Base-by-base conservation (phyloP, 53 echinoderm and acorn worm species). In the Crossaster papposus region DNA sequence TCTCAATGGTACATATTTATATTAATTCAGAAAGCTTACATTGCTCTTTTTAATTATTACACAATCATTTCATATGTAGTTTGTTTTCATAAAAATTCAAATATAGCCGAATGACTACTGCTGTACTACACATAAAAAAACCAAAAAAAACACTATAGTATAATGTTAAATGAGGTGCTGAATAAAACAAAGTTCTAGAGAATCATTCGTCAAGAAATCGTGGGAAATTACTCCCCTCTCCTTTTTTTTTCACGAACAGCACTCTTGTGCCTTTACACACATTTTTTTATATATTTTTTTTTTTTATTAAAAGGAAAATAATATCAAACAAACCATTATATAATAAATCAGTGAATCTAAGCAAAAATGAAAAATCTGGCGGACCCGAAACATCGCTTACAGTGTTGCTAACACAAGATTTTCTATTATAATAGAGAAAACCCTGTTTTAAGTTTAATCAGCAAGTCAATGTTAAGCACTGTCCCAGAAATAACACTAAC, bases 1-100 rank as follows among this genome's bases (percentile, higher is more conserved):
- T 44, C 44, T 44, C 28, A 18, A 68, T 68, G 68, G 68, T 68
- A 68, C 68, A 68, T 68, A 68, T 68, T 68, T 26, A 68, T 68
- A 68, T 68, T 28, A n/a, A 68, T 58, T 68, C 28, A 68, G 68
- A 11, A 68, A 68, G 68, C 26, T 68, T 10, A 28, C 28, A 26
- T 68, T n/a, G n/a, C n/a, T 23, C 28, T 28, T 17, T 58, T 11
- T 15, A 8, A 18, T 18, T 68, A 68, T 68, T 7, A n/a, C 28
- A 68, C 68, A 62, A 62, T 62, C 62, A 17, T 20, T 62, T 62
- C 23, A 62, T 62, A 23, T 62, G 17, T 62, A 15, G 3, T 62
- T 62, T 62, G 13, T 23, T 3, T 20, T 62, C 17, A 62, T 62
- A 62, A 62, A 62, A 62, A 62, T 62, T 11, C 62, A 23, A 62